Base-by-base conservation (phyloP, 2,888 invertebrate genomes). In the Orchesella flavescens region DNA sequence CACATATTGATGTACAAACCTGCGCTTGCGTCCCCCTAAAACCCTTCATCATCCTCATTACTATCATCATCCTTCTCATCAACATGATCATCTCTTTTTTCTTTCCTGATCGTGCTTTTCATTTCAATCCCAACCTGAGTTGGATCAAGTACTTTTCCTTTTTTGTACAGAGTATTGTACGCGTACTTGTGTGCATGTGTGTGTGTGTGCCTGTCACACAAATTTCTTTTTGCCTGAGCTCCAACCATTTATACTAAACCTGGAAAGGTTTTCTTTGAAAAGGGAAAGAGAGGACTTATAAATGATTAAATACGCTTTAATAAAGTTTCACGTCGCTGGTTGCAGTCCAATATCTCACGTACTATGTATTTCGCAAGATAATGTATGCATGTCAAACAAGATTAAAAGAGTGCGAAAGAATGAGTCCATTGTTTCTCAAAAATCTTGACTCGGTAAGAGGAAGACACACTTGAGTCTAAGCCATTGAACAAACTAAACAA, bases 21-120 rank as follows among this genome's bases (percentile, higher is more conserved):
- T 83, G 85, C 85, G 83, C 85, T 76, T 79, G 85, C 85, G 85
- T 85, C 77, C 68, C 84, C 53, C 53, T 43, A 19, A 75, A 73
- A 61, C 75, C 53, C 75, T 75, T 75, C 82, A 82, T 80, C 82
- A 75, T 76, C 49, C 69, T 73, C 83, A 77, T 77, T 74, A 83
- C 65, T 44, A 78, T 74, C 69, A 73, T 65, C 72, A 53, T 71
- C 72, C 73, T 49, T 66, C 65, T 72, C 71, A 77, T 71, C 76
- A 72, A 66, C 76, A 59, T 53, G 65, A 69, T 69, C 75, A 59
- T 75, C 75, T 44, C 57, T 43, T 19, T 15, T 63, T 46, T 46
- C 59, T 59, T 49, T 63, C 19, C 71, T 71, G 69, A 61, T 61
- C 71, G 24, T 69, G 49, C 59, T 72, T 65, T 72, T 79, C 65